phyloP scores from a whole-genome alignment of 2,113 vertebrate species.

The Corythornis vintsioides region DNA sequence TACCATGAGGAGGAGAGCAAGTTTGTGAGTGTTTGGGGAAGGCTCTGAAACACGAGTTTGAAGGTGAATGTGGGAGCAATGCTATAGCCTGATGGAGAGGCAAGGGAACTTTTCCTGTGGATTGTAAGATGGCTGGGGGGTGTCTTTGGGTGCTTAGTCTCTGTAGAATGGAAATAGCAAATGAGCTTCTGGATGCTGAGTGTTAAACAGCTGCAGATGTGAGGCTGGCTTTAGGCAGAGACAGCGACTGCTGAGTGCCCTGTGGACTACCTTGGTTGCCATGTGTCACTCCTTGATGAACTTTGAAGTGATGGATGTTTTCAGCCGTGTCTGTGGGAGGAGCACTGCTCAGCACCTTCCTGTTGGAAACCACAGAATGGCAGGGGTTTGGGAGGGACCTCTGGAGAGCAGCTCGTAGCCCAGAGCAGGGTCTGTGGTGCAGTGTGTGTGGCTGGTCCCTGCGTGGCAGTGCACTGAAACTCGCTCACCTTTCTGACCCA shows the following conservation, averaged over 20 bases:
- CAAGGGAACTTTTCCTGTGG: neutral
- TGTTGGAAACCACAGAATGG: neutral
- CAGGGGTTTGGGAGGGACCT: neutral
- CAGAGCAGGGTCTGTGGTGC: fast-evolving
- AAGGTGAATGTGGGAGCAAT: neutral
- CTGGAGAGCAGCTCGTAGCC: neutral
- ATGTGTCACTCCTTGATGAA: neutral
- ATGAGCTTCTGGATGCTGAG: neutral
- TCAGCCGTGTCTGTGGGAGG: neutral
- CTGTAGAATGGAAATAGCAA: neutral
- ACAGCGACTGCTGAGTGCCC: neutral
- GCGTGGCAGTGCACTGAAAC: neutral
- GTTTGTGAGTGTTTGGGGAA: neutral
- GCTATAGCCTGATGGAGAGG: neutral
- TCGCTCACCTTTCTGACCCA: neutral
- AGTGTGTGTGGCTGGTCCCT: neutral
- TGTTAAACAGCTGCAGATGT: neutral
- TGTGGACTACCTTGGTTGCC: neutral
- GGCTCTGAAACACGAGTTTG: neutral
- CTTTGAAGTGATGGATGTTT: neutral
- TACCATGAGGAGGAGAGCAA: neutral
- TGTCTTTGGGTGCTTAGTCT: neutral
- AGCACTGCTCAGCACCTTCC: neutral
- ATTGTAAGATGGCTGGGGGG: neutral
- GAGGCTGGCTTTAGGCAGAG: neutral